phyloP scores from a whole-genome alignment of 2,797 vertebrate genomes.

The Spondyliosoma cantharus region DNA sequence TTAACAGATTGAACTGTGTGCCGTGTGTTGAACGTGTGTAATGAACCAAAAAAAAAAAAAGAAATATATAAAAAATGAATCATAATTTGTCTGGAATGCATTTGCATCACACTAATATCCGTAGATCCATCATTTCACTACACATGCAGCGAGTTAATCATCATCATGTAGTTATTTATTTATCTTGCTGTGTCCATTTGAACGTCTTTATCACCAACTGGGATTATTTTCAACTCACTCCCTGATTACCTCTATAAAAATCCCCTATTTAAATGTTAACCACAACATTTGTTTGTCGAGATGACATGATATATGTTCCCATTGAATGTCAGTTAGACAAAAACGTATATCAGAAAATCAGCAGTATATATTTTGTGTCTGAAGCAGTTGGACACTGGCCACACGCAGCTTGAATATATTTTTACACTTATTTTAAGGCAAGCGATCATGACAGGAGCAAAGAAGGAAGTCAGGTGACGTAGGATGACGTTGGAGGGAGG shows the following conservation, averaged over 20 bases:
- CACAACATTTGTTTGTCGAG: too few relatives aligned
- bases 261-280: too few relatives aligned
- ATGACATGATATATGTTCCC: not conserved
- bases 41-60: constrained; percentile 30
- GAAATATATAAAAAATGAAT: not conserved
- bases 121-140: not conserved
- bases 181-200: not conserved
- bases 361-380: not conserved
- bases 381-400: not conserved
- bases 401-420: not conserved
- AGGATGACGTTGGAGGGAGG: too few relatives aligned
- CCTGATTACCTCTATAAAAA: not conserved
- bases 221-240: not conserved
- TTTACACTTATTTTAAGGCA: too few relatives aligned
- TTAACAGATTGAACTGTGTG: constrained; percentile 8
- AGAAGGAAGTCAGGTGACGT: too few relatives aligned
- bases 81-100: not conserved
- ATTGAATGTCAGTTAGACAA: not conserved
- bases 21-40: constrained; percentile 10
- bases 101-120: constrained; percentile 22
- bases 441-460: too few relatives aligned
- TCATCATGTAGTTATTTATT: not conserved
- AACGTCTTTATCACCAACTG: not conserved
- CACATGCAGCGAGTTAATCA: not conserved
- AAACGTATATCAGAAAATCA: not conserved